Conservation (phyloP, 2,113 vertebrate genomes). For the Castor canadensis region DNA sequence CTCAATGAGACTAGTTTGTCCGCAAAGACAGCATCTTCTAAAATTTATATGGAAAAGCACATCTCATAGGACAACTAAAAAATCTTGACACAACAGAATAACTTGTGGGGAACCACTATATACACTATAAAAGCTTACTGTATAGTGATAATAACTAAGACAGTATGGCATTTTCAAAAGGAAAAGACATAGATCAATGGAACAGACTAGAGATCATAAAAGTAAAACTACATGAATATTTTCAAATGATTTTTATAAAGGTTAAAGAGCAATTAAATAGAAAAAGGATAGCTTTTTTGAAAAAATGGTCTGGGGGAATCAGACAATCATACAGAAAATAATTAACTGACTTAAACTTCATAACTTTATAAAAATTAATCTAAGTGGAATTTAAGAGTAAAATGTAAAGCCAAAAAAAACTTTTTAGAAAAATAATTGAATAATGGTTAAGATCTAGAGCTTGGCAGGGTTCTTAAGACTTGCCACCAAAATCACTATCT, state of each 20-base stretch:
- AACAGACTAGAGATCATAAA: not conserved
- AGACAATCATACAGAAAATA: not conserved
- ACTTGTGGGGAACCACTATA: not conserved
- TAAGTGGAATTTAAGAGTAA: not conserved
- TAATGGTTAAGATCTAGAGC: not conserved
- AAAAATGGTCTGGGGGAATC: not conserved
- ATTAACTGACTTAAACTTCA: not conserved
- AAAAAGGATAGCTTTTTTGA: not conserved
- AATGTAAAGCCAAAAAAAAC: not conserved
- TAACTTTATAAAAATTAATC: not conserved
- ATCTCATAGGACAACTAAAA: not conserved
- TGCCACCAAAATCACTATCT: not conserved
- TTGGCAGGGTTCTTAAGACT: not conserved
- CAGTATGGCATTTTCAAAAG: not conserved
- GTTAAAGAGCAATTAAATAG: not conserved
- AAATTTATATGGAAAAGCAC: not conserved
- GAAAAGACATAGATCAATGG: not conserved
- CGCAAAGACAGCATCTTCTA: not conserved
- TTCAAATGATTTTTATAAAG: not conserved
- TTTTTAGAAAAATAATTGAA: no score
- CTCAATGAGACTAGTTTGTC: not conserved
- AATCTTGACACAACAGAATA: not conserved
- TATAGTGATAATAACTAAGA: not conserved
- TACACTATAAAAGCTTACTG: not conserved
- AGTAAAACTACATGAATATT: not conserved